Percentiles rank a stretch among this genome's conserved stretches.
Evolutionary conservation across 2,113 vertebrate genomes (phyloP).

Genomic region (Loxodonta africana): DNA sequence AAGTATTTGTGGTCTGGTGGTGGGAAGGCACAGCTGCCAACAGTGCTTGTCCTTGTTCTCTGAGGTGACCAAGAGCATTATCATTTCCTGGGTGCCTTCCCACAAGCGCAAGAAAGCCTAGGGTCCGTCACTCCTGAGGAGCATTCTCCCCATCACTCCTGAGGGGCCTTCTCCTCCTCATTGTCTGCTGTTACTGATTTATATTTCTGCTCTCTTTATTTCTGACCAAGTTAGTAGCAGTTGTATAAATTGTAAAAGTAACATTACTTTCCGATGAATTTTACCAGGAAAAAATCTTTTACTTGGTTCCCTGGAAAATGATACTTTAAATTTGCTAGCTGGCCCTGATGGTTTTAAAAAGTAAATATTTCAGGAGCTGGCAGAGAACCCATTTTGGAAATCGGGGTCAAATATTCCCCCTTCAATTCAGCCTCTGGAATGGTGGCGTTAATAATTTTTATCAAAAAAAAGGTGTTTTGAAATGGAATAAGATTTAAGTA

Average conservation of each 20-base stretch:
- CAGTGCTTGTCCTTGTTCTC: background rate
- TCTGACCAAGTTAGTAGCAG: background rate
- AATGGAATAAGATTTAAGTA: background rate
- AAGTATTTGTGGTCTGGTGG: background rate
- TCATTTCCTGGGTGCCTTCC: background rate
- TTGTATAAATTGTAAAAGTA: background rate
- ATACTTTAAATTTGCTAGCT: background rate
- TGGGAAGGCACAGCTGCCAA: background rate
- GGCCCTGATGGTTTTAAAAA: background rate
- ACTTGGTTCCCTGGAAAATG: background rate
- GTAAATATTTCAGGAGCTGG: background rate
- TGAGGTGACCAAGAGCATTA: background rate
- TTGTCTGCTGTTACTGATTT: background rate
- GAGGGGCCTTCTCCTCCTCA: background rate
- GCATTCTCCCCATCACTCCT: background rate
- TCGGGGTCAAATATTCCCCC: background rate
- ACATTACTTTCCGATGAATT: background rate
- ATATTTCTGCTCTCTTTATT: background rate
- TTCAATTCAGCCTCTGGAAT: background rate
- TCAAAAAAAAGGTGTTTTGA: background rate
- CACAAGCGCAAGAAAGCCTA: background rate
- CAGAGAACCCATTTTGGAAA: background rate
- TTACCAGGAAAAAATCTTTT: background rate
- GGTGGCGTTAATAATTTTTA: background rate
- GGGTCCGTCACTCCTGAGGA: background rate